Evolutionary conservation across 2,113 vertebrate genomes (phyloP).

Genomic region (Recurvirostra avosetta): DNA sequence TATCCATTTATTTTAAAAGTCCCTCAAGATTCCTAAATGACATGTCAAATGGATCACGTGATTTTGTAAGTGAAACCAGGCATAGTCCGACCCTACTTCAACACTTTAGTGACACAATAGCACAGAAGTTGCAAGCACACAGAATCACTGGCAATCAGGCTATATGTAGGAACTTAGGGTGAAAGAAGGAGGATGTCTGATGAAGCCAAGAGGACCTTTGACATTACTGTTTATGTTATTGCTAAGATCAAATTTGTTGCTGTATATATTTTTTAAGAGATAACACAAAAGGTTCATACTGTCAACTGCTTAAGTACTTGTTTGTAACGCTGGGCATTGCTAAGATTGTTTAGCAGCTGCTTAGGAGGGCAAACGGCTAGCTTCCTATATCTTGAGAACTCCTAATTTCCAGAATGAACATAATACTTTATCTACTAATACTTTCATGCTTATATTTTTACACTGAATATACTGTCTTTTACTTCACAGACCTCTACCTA

Average conservation of each 20-base stretch:
- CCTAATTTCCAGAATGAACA: background rate
- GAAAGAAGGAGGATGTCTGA: background rate
- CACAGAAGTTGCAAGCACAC: accelerated
- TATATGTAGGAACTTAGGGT: accelerated
- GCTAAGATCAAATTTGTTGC: background rate
- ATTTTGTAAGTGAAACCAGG: background rate
- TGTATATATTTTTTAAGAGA: background rate
- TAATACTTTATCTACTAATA: background rate
- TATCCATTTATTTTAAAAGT: background rate
- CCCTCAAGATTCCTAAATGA: background rate
- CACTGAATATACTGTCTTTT: background rate
- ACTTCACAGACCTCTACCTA: background rate
- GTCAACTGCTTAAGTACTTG: background rate
- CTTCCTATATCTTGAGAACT: background rate
- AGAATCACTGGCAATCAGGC: background rate
- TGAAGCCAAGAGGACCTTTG: background rate
- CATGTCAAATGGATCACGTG: too few relatives aligned
- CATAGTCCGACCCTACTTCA: accelerated
- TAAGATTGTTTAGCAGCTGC: background rate
- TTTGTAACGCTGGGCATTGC: background rate
- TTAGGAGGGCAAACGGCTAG: background rate
- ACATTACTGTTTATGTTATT: background rate
- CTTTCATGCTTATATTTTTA: background rate
- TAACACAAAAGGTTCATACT: background rate
- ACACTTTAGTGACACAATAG: accelerated